Percentiles rank a stretch among this genome's conserved stretches.
Evolutionary conservation across 2,797 vertebrate genomes (phyloP).

Genomic region (Anas georgica): DNA sequence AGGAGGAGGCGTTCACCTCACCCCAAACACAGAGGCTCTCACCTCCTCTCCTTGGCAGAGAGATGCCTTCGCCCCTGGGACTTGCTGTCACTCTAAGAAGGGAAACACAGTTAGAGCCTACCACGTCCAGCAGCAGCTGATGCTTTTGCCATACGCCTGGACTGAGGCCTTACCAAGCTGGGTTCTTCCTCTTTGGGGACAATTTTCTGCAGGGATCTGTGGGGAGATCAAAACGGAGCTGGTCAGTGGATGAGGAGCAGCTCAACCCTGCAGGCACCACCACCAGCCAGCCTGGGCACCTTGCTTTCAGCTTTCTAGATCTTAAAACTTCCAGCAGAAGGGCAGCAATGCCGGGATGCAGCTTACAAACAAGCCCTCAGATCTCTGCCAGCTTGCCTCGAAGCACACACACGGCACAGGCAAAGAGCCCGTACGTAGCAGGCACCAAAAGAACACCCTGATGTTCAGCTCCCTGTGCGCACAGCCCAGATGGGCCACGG

Average conservation of each 20-base stretch:
- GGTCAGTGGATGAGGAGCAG: accelerated
- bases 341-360: background rate
- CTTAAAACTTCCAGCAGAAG: background rate
- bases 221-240: background rate
- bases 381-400: background rate
- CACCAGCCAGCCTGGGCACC: accelerated
- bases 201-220: conserved; percentile 74
- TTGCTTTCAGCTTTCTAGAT: accelerated
- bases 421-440: background rate
- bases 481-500: background rate
- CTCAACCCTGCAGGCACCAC: accelerated
- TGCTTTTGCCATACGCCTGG: background rate
- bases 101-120: background rate
- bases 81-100: conserved; percentile 81
- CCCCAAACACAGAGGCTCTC: conserved; percentile 5
- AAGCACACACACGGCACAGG: accelerated
- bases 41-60: conserved; percentile 94
- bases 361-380: background rate
- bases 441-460: accelerated
- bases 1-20: background rate
- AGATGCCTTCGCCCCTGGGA: conserved; percentile 86
- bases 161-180: conserved; percentile 76
- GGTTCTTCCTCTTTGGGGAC: conserved; percentile 77
- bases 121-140: background rate
- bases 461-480: background rate